These are phyloP conservation scores for Acropora yongei DNA, from an alignment of 64 coral and sea anemone genomes.

Conservation along the genomic window DNA sequence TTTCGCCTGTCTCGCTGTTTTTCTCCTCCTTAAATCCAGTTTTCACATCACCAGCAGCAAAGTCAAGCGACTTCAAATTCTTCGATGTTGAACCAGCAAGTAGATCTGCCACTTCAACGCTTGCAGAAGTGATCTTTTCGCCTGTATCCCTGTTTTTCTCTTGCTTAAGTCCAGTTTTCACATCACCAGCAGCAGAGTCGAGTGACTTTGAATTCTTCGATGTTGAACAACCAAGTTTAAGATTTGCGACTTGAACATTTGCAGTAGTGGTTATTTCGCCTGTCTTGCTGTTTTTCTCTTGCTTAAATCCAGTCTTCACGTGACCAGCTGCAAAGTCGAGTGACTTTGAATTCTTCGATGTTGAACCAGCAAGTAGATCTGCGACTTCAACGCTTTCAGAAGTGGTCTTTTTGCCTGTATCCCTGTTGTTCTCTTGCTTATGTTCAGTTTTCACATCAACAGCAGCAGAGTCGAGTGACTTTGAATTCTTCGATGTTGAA, in stretches of 20 bases:
- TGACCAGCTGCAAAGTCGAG: slow-evolving; percentile 5
- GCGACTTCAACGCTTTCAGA: background rate
- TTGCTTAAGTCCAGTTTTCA: background rate
- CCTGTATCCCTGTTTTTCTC: background rate
- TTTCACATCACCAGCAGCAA: background rate
- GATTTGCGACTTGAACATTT: background rate
- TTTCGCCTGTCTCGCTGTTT: background rate
- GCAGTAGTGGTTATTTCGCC: background rate
- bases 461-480: background rate
- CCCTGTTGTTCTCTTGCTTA: background rate
- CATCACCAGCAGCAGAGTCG: background rate
- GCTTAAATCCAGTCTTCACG: background rate
- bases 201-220: background rate
- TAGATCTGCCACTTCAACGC: background rate
- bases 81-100: slow-evolving; percentile 7
- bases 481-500: background rate
- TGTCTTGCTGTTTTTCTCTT: background rate
- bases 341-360: background rate
- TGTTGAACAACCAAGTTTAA: background rate
- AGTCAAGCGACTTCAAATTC: background rate
- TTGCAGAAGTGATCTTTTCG: background rate
- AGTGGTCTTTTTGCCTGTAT: background rate
- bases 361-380: slow-evolving; percentile 6
- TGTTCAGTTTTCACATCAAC: slow-evolving; percentile 3
- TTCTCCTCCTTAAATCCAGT: slow-evolving; percentile 7